Base-by-base conservation (phyloP, 2,113 vertebrate species). In the Pseudorhombus dupliciocellatus region DNA sequence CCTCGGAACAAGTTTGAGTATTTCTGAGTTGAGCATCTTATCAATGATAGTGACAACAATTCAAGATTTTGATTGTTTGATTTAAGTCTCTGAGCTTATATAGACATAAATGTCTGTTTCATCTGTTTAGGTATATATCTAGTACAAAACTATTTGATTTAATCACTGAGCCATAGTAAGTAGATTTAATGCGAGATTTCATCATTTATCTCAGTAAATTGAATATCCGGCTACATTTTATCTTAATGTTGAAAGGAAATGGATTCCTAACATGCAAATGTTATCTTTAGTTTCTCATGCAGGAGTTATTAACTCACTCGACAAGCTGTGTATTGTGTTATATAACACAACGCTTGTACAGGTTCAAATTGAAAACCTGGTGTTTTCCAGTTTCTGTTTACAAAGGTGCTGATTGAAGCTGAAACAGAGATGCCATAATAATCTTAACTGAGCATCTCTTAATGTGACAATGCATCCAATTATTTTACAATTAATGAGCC, bases 401-500 rank as follows among this genome's bases (percentile, higher is more conserved):
- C 15, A 44, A 18, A 44, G 40, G 40, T 44, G 40, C 40, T 5
- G 40, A 37, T 46, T 10, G 26, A 59, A 37, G 22, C 18, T 53
- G 57, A 53, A 65, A 67, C 40, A 66, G 30, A 69, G 15, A 68
- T 15, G 42, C 56, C 30, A 61, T 71, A 42, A 67, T 55, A 37
- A 54, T 59, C 55, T 70, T 30, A 57, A 72, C 58, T 60, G 65
- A 46, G 55, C 74, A 28, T n/a, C 71, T 57, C 18, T 72, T 54
- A 72, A 74, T 71, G 22, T 53, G 48, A 67, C 75, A 30, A 74
- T 70, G 26, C 12, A 50, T 61, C 31, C 26, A 48, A 70, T 59
- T 65, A 42, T 59, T 66, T 59, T 37, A 53, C 70, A 44, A 57
- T 71, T 71, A 80, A 83, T 77, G 63, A 81, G 75, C 61, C 51